These are phyloP conservation scores for Mormyrops attenuatus DNA, from an alignment of 2,797 vertebrate genomes.

Conservation along the genomic window DNA sequence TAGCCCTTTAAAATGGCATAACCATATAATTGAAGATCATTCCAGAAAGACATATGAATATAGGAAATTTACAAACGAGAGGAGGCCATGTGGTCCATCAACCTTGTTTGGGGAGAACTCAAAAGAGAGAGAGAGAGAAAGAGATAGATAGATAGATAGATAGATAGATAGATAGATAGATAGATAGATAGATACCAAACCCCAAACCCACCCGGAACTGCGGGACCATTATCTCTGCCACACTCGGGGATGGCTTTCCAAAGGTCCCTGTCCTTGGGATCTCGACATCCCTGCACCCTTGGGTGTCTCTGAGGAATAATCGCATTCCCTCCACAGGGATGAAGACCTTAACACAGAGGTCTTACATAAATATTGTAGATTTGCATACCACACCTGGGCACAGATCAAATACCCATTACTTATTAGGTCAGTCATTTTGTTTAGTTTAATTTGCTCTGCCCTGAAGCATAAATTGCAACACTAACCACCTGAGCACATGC, in stretches of 20 bases:
- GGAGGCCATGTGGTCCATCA: too few relatives aligned
- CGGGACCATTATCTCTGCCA: not conserved
- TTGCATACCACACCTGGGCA: not conserved
- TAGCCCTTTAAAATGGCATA: not conserved
- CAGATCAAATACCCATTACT: not conserved
- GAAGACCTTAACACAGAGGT: not conserved
- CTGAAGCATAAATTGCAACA: not conserved
- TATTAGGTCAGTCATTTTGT: not conserved
- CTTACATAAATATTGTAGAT: not conserved
- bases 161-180: too few relatives aligned
- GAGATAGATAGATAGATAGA: not conserved
- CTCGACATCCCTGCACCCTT: too few relatives aligned
- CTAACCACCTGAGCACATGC: not conserved
- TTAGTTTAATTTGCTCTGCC: not conserved
- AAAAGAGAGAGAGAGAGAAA: not conserved
- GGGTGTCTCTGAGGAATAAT: not conserved
- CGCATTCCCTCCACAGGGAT: not conserved
- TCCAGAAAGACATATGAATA: not conserved
- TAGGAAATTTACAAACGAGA: too few relatives aligned
- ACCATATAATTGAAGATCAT: not conserved
- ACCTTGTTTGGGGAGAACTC: too few relatives aligned
- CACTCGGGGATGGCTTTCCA: not conserved
- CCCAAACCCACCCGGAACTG: not conserved
- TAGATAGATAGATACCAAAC: not conserved
- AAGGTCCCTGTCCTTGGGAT: not conserved